Evolutionary conservation across 2,797 vertebrate species (phyloP).

Genomic region (Platyrinchus mystaceus): DNA sequence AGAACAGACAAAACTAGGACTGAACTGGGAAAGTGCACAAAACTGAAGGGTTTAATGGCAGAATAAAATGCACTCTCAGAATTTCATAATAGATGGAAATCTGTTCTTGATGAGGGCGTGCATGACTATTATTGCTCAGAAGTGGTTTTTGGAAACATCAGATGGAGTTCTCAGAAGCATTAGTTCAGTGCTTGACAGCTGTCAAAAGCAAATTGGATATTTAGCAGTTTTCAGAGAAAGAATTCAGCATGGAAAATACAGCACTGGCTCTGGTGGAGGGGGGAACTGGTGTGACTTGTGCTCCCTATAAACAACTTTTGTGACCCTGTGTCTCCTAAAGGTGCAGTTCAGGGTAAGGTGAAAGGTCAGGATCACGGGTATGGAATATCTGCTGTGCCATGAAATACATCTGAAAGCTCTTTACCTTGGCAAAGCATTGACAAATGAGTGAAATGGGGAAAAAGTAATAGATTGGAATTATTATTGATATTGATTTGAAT

Average conservation of each 20-base stretch:
- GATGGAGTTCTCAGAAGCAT: constrained; percentile 16
- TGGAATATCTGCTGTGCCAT: not conserved
- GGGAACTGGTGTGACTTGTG: not conserved
- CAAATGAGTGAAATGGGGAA: not conserved
- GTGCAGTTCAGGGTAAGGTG: not conserved
- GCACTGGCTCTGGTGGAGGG: not conserved
- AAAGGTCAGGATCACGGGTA: not conserved
- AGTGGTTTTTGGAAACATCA: constrained; percentile 2
- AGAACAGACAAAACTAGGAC: not conserved
- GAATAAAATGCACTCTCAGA: not conserved
- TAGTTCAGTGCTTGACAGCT: constrained; percentile 6
- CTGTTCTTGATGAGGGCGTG: not conserved
- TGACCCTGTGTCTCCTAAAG: too few relatives aligned
- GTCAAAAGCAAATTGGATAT: not conserved
- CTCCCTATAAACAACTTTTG: not conserved
- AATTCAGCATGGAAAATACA: not conserved
- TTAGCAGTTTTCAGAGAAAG: not conserved
- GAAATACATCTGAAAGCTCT: not conserved
- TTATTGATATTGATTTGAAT: not conserved
- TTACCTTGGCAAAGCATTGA: not conserved
- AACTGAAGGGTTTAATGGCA: not conserved
- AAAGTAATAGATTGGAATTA: not conserved
- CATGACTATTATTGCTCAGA: not conserved
- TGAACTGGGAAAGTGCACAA: not conserved
- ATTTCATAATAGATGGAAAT: constrained; percentile 13